Conservation (phyloP, 1,140 invertebrate genomes). For the Venustaconcha ellipsiformis region DNA sequence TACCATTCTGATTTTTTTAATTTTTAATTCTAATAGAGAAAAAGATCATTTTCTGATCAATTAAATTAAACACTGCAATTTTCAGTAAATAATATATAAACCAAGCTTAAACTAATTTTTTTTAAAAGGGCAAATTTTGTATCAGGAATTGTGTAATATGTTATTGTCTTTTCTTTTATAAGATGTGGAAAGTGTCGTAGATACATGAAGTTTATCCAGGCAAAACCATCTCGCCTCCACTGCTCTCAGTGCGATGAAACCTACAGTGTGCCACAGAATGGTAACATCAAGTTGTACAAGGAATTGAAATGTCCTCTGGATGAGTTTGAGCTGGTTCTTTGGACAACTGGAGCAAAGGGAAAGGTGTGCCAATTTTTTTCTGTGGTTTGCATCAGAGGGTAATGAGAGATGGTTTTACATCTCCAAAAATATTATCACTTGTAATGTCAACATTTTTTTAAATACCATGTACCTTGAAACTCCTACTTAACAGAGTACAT, state of each 20-base stretch:
- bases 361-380: constrained; percentile 71
- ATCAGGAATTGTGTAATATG: too few species aligned
- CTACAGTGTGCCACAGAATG: constrained; percentile 86
- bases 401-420: background rate
- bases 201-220: constrained; percentile 98
- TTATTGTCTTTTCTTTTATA: constrained; percentile 21
- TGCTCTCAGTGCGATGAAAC: constrained; percentile 98
- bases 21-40: too few species aligned
- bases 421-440: background rate
- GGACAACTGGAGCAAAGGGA: constrained; percentile 90
- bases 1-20: too few species aligned
- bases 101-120: too few species aligned
- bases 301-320: constrained; percentile 98
- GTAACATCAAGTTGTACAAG: constrained; percentile 92
- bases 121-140: too few species aligned
- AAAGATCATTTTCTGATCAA: too few species aligned
- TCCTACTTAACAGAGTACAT: background rate
- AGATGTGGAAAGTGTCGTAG: constrained; percentile 97
- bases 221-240: constrained; percentile 92
- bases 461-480: background rate
- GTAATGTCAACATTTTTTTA: too few species aligned
- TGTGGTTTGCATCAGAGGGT: background rate
- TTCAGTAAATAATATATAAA: too few species aligned
- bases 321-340: constrained; percentile 95
- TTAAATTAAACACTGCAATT: too few species aligned